A percentile compares a stretch with the other conserved stretches of the same genome.
These are phyloP conservation scores for Brachyptera risi DNA, from an alignment of 2,888 invertebrate genomes.

Conservation along the genomic window DNA sequence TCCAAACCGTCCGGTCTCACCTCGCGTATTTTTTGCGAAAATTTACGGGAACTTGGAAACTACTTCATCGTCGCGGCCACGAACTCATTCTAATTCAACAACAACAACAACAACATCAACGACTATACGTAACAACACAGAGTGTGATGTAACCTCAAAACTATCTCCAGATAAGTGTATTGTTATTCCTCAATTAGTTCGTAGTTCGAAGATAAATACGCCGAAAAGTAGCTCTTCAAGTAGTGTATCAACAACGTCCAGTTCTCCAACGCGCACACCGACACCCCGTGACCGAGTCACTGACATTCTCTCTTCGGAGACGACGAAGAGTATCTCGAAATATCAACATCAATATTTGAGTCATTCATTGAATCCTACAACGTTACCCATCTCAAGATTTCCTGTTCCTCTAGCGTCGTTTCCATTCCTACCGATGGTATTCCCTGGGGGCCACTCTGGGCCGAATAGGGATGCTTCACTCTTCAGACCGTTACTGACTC, in stretches of 20 bases:
- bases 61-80: not conserved
- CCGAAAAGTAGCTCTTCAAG: too few species aligned
- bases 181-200: too few species aligned
- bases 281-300: not conserved
- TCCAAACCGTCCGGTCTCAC: slow-evolving; percentile 61
- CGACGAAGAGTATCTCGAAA: too few species aligned
- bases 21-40: slow-evolving; percentile 74
- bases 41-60: slow-evolving; percentile 72
- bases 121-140: not conserved
- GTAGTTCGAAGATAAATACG: too few species aligned
- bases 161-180: too few species aligned
- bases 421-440: slow-evolving; percentile 17
- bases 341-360: too few species aligned
- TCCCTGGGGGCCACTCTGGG: not conserved
- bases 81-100: too few species aligned
- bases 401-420: slow-evolving; percentile 5
- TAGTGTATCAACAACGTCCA: too few species aligned
- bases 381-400: slow-evolving; percentile 10
- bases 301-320: not conserved
- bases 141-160: too few species aligned
- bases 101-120: too few species aligned
- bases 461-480: not conserved
- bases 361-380: too few species aligned
- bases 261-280: not conserved
- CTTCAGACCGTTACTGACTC: slow-evolving; percentile 40